Conservation (phyloP, 2,113 vertebrate genomes). For the Hyperopisus bebe region DNA sequence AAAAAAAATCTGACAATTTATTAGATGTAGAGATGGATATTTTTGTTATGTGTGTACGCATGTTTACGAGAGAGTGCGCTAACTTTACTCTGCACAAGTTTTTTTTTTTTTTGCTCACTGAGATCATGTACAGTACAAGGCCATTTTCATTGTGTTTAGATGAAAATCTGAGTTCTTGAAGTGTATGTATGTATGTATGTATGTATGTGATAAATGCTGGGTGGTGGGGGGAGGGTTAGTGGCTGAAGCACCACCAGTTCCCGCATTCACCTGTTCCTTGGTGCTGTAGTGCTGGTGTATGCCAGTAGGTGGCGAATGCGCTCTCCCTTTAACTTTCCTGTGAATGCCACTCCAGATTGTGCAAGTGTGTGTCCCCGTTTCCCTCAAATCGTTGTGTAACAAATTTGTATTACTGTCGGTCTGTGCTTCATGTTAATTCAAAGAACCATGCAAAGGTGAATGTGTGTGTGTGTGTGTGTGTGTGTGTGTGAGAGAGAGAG, state of each 20-base stretch:
- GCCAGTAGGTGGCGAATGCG: neutral
- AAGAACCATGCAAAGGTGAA: neutral
- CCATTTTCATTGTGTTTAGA: conserved; percentile 32
- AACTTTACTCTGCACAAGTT: conserved; percentile 30
- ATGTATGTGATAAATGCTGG: conserved; percentile 11
- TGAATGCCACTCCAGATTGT: neutral
- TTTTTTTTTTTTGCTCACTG: neutral
- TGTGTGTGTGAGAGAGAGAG: neutral
- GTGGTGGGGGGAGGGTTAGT: neutral
- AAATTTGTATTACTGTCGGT: neutral
- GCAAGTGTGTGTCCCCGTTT: neutral
- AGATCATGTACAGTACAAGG: conserved; percentile 8
- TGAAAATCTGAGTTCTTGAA: conserved; percentile 32
- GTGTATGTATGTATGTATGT: conserved; percentile 23
- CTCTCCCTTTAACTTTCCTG: conserved; percentile 5
- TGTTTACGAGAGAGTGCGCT: conserved; percentile 8
- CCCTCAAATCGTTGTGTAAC: neutral
- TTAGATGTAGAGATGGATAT: conserved; percentile 26
- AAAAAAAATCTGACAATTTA: conserved; percentile 30
- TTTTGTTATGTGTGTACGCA: conserved; percentile 20
- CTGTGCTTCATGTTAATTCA: neutral
- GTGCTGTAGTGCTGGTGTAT: neutral
- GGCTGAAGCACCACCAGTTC: neutral
- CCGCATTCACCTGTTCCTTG: neutral
- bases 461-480: neutral